phyloP scores from a whole-genome alignment of 2,797 vertebrate genomes.

The Lagodon rhomboides region DNA sequence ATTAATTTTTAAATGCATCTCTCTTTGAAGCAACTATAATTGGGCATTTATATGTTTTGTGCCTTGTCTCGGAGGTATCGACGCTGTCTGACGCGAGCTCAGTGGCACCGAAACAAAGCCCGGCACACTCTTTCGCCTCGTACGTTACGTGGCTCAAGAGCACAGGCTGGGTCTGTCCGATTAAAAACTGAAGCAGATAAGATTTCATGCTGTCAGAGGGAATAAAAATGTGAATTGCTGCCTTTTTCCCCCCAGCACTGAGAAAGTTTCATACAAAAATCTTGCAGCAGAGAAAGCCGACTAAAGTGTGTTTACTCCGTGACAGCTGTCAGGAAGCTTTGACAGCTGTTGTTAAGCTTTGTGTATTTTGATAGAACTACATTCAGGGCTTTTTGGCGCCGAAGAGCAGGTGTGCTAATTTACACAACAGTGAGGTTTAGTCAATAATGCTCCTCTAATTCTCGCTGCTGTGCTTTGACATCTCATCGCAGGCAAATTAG shows the following conservation, averaged over 20 bases:
- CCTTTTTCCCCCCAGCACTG: constrained; percentile 6
- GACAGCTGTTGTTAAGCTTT: constrained; percentile 74
- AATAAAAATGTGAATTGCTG: constrained; percentile 48
- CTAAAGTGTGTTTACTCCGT: constrained; percentile 57
- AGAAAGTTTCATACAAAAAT: constrained; percentile 58
- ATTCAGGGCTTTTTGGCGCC: constrained; percentile 45
- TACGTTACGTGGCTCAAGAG: constrained; percentile 48
- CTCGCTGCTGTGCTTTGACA: constrained; percentile 46
- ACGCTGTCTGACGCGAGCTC: constrained; percentile 56
- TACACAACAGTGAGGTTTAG: constrained; percentile 64
- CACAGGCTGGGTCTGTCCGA: constrained; percentile 33
- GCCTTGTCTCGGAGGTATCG: constrained; percentile 64
- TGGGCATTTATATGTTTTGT: constrained; percentile 80
- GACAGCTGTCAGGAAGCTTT: constrained; percentile 68
- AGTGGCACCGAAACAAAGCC: constrained; percentile 54
- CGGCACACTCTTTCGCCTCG: constrained; percentile 25
- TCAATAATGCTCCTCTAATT: constrained; percentile 47
- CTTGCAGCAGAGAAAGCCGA: constrained; percentile 39
- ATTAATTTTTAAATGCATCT: constrained; percentile 79
- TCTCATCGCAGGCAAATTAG: constrained; percentile 31
- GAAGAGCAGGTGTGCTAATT: constrained; percentile 74
- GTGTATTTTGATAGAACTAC: constrained; percentile 60
- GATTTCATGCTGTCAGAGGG: constrained; percentile 49
- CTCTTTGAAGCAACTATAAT: constrained; percentile 82
- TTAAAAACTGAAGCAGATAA: constrained; percentile 61